These are phyloP conservation scores for Congeria kusceri DNA, from an alignment of 2,888 invertebrate species.

Conservation along the genomic window DNA sequence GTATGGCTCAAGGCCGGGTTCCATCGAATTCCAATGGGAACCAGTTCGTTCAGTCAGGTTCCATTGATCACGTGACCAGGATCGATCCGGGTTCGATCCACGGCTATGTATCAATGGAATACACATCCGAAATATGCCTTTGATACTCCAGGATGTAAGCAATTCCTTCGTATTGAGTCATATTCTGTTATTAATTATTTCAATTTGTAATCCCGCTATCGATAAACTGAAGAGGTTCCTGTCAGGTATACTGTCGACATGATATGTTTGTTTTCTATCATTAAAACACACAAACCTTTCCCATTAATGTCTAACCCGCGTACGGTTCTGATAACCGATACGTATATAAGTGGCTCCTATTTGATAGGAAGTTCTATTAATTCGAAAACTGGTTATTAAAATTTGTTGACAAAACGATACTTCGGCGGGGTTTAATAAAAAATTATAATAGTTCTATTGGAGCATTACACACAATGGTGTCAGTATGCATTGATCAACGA, in stretches of 20 bases:
- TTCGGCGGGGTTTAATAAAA: conserved; percentile 25
- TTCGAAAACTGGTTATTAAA: conserved; percentile 35
- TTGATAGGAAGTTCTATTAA: conserved; percentile 23
- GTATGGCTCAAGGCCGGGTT: no score
- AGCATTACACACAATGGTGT: conserved; percentile 51
- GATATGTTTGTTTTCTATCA: conserved; percentile 46
- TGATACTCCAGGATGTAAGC: conserved; percentile 14
- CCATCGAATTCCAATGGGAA: no score
- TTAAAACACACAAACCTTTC: conserved; percentile 27
- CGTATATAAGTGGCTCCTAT: conserved; percentile 13
- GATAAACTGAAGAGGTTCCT: conserved; percentile 29
- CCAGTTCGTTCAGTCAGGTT: no score
- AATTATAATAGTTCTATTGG: conserved; percentile 40
- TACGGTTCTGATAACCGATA: conserved; percentile 11
- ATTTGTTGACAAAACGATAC: conserved; percentile 56
- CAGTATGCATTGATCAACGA: conserved; percentile 22
- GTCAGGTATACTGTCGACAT: conserved; percentile 30
- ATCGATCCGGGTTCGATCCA: no score
- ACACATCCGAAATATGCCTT: no score
- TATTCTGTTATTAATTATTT: neutral
- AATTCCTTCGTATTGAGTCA: conserved; percentile 3
- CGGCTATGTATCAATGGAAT: no score
- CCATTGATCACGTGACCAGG: no score
- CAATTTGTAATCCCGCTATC: conserved; percentile 17
- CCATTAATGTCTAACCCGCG: conserved; percentile 20